Conservation (phyloP, 2,797 vertebrate genomes). For the Ctenopoma multispine region DNA sequence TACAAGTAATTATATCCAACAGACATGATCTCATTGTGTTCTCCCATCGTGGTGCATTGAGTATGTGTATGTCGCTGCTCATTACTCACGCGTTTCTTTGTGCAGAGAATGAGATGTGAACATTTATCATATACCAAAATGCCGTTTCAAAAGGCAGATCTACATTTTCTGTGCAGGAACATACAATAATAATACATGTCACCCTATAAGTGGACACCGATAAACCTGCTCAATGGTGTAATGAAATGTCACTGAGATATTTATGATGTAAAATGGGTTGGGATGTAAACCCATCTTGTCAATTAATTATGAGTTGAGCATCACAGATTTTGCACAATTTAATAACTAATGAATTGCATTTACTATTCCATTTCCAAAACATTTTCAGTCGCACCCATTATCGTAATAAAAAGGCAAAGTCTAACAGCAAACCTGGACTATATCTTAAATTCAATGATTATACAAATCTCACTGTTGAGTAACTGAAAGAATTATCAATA, state of each 20-base stretch:
- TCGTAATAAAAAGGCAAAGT: too few species aligned
- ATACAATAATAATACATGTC: not conserved
- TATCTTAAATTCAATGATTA: too few species aligned
- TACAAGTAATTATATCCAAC: constrained; percentile 76
- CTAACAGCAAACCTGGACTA: too few species aligned
- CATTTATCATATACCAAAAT: not conserved
- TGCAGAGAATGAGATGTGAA: constrained; percentile 8
- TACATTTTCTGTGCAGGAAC: not conserved
- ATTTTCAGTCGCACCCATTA: not conserved
- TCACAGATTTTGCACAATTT: not conserved
- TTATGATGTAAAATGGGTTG: not conserved
- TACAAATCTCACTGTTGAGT: too few species aligned
- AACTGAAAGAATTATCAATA: too few species aligned
- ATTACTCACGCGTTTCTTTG: constrained; percentile 42
- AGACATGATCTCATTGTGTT: constrained; percentile 75
- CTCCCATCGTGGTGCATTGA: constrained; percentile 28
- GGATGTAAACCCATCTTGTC: not conserved
- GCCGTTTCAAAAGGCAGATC: constrained; percentile 1
- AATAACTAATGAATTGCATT: not conserved
- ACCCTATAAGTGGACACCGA: not conserved
- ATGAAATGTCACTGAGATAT: not conserved
- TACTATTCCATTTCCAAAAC: not conserved
- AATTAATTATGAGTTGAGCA: not conserved
- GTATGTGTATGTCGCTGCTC: constrained; percentile 46
- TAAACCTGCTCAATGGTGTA: not conserved